Evolutionary conservation across 2,888 invertebrate genomes (phyloP).

Genomic region (Acleris holmiana): DNA sequence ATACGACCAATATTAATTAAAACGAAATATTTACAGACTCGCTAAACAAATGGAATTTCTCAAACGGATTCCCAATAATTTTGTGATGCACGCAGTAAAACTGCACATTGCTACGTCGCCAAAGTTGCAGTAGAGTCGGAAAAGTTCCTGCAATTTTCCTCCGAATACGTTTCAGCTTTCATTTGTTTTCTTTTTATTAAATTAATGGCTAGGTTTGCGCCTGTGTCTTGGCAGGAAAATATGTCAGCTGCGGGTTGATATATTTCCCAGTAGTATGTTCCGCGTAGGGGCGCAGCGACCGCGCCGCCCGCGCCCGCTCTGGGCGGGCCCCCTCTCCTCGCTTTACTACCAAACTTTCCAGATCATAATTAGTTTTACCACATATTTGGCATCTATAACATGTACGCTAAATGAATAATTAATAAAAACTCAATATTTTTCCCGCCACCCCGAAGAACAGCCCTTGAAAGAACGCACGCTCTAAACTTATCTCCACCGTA

Average conservation of each 20-base stretch:
- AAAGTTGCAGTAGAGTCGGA: slow-evolving; percentile 62
- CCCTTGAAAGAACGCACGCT: slow-evolving; percentile 43
- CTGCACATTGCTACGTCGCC: slow-evolving; percentile 54
- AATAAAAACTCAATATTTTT: slow-evolving; percentile 54
- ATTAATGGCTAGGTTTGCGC: slow-evolving; percentile 66
- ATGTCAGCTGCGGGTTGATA: slow-evolving; percentile 55
- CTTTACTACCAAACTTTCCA: slow-evolving; percentile 34
- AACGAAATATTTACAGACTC: slow-evolving; percentile 1
- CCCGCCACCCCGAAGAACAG: slow-evolving; percentile 30
- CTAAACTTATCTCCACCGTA: slow-evolving; percentile 33
- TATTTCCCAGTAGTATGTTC: slow-evolving; percentile 55
- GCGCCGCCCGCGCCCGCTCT: slow-evolving; percentile 59
- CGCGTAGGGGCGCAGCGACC: slow-evolving; percentile 62
- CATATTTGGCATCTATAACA: slow-evolving; percentile 42
- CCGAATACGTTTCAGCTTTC: slow-evolving; percentile 48
- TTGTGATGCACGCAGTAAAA: slow-evolving; percentile 36
- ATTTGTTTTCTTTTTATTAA: slow-evolving; percentile 48
- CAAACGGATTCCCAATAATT: slow-evolving; percentile 22
- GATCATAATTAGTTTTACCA: slow-evolving; percentile 45
- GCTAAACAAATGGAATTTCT: slow-evolving; percentile 22
- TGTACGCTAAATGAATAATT: slow-evolving; percentile 45
- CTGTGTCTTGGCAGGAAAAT: slow-evolving; percentile 60
- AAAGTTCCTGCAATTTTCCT: slow-evolving; percentile 78
- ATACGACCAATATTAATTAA: not conserved
- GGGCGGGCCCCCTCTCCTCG: slow-evolving; percentile 52